A percentile compares a stretch with the other conserved stretches of the same genome.
Conservation (phyloP, 2,888 invertebrate genomes). For the Plusia festucae region DNA sequence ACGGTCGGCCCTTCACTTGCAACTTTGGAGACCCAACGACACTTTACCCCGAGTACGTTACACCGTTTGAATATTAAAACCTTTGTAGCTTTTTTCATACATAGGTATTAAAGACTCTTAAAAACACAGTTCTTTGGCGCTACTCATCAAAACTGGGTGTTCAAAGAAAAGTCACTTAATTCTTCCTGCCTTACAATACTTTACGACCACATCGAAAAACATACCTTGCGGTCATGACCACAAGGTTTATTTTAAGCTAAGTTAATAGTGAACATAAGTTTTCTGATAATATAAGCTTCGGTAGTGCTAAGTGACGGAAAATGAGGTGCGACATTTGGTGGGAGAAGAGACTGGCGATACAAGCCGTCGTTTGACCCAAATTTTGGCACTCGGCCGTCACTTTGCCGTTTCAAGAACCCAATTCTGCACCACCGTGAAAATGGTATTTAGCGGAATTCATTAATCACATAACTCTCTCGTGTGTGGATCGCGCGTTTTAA, state of each 20-base stretch:
- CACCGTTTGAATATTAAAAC: conserved; percentile 81
- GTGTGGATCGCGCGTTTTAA: conserved; percentile 51
- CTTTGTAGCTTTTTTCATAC: conserved; percentile 76
- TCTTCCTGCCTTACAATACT: conserved; percentile 47
- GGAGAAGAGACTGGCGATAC: conserved; percentile 72
- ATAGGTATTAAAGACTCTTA: conserved; percentile 76
- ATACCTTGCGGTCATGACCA: conserved; percentile 30
- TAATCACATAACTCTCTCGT: conserved; percentile 50
- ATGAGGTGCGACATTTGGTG: conserved; percentile 82
- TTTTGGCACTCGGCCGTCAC: conserved; percentile 70
- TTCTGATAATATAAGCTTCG: conserved; percentile 59
- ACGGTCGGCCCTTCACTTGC: conserved; percentile 69
- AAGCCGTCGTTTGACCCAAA: conserved; percentile 79
- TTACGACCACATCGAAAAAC: conserved; percentile 29
- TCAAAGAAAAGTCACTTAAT: conserved; percentile 67
- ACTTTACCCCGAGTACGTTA: conserved; percentile 78
- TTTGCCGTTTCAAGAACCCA: conserved; percentile 68
- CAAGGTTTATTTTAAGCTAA: conserved; percentile 58
- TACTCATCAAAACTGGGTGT: conserved; percentile 76
- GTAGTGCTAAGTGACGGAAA: conserved; percentile 78
- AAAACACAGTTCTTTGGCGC: conserved; percentile 74
- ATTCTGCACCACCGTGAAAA: conserved; percentile 59
- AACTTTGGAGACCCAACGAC: conserved; percentile 69
- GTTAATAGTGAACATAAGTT: conserved; percentile 48
- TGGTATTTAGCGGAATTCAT: conserved; percentile 52